Evolutionary conservation across 2,797 vertebrate genomes (phyloP).

Genomic region (Gymnocypris eckloni): DNA sequence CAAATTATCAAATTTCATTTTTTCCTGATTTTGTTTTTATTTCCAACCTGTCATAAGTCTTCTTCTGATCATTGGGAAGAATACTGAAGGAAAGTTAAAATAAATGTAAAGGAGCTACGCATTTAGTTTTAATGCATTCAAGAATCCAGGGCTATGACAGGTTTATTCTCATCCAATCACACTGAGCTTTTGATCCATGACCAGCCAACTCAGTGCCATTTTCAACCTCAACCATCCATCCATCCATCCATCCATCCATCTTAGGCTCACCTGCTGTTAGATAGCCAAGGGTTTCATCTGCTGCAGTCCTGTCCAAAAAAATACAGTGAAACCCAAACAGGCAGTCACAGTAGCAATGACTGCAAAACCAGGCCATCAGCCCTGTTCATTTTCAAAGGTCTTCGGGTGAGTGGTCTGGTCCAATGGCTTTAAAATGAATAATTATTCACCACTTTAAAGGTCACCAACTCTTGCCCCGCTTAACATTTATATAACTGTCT

Average conservation of each 20-base stretch:
- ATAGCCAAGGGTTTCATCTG: slow-evolving; percentile 10
- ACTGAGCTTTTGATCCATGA: slow-evolving; percentile 72
- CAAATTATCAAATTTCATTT: not conserved
- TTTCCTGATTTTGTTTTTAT: slow-evolving; percentile 33
- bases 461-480: slow-evolving; percentile 20
- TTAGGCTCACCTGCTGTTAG: slow-evolving; percentile 34
- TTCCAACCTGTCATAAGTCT: slow-evolving; percentile 41
- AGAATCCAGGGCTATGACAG: slow-evolving; percentile 64
- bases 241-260: slow-evolving; percentile 45
- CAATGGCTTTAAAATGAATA: slow-evolving; percentile 37
- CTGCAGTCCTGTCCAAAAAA: not conserved
- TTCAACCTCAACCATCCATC: slow-evolving; percentile 65
- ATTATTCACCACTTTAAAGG: slow-evolving; percentile 50
- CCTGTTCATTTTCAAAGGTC: slow-evolving; percentile 21
- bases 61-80: slow-evolving; percentile 48
- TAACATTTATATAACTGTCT: slow-evolving; percentile 36
- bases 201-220: slow-evolving; percentile 72
- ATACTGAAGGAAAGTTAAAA: slow-evolving; percentile 63
- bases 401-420: slow-evolving; percentile 25
- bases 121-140: slow-evolving; percentile 66
- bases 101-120: slow-evolving; percentile 57
- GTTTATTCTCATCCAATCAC: slow-evolving; percentile 72
- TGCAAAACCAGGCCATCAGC: slow-evolving; percentile 17
- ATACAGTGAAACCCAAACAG: not conserved
- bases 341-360: not conserved